Base-by-base conservation (phyloP, 1,140 invertebrate genomes). In the Zaprionus inermis region DNA sequence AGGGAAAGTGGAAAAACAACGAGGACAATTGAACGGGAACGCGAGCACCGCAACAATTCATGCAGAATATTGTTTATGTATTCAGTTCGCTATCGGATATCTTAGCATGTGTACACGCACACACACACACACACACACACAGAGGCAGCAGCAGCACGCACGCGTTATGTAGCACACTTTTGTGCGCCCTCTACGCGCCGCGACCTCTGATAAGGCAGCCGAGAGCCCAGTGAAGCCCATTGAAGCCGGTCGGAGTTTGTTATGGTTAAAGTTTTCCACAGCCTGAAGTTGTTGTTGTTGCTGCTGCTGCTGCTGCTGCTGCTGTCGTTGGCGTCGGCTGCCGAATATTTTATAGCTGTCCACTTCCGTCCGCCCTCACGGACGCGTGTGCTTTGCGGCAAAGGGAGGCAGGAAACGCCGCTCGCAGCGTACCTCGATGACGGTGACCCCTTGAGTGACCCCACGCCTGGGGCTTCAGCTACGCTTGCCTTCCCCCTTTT, bases 1-100 rank as follows among this genome's bases (percentile, higher is more conserved):
- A 32, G 12, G 20, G 22, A 28, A 10, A 18, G n/a, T 14, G 38
- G n/a, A 46, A 18, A 65, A 34, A 52, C 11, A 54, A 38, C 46
- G 34, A 38, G 11, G 38, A 32, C 66, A 65, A 56, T 63, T 63
- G 69, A 61, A 20, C 34, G 36, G 28, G 28, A 36, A 63, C 22
- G 51, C 41, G 67, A 66, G 70, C 65, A 66, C 66, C 66, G 79
- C 76, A 81, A 78, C 79, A 81, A 81, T 82, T 82, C 71, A 78
- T 82, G 75, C 60, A 63, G 61, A 81, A 81, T 78, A 82, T 81
- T 81, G 75, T 81, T 78, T 81, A 81, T 81, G 75, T 73, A 77
- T 81, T 77, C 78, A 68, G 73, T 65, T 78, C 61, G 70, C 69
- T 81, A 81, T 81, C 79, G 75, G 60, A 74, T 73, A 81, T 81